Evolutionary conservation across 2,113 vertebrate genomes (phyloP).

Genomic region (Prionailurus viverrinus): DNA sequence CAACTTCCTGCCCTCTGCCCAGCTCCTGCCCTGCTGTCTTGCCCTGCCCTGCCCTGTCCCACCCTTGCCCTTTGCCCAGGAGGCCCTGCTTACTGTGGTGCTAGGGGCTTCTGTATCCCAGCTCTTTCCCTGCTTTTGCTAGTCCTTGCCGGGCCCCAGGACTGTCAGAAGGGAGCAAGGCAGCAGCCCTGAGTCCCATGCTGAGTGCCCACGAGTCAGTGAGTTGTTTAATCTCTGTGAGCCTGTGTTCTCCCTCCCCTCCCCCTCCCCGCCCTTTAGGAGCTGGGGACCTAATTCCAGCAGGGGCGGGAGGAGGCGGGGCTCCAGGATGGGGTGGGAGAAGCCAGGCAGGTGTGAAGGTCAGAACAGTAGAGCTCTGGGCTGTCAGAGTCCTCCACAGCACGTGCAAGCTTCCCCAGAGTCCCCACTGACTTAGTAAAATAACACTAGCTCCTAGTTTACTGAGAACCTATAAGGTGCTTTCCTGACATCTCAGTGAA

Average conservation of each 20-base stretch:
- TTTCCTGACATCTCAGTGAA: not conserved
- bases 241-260: not conserved
- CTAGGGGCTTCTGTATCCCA: not conserved
- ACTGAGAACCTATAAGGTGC: not conserved
- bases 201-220: not conserved
- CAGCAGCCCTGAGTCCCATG: not conserved
- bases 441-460: not conserved
- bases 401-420: not conserved
- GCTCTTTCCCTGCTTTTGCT: not conserved
- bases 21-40: not conserved
- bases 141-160: not conserved
- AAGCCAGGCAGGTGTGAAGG: not conserved
- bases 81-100: not conserved
- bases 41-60: not conserved
- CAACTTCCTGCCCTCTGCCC: not conserved
- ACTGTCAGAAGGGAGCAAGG: not conserved
- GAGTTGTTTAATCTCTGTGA: not conserved
- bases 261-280: not conserved
- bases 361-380: not conserved
- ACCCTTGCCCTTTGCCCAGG: not conserved
- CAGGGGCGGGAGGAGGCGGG: not conserved
- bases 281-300: not conserved
- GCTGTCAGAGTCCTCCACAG: not conserved
- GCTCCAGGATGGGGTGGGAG: not conserved
- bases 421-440: not conserved